Conservation (phyloP, 2,888 invertebrate species). For the Sycophila texana region DNA sequence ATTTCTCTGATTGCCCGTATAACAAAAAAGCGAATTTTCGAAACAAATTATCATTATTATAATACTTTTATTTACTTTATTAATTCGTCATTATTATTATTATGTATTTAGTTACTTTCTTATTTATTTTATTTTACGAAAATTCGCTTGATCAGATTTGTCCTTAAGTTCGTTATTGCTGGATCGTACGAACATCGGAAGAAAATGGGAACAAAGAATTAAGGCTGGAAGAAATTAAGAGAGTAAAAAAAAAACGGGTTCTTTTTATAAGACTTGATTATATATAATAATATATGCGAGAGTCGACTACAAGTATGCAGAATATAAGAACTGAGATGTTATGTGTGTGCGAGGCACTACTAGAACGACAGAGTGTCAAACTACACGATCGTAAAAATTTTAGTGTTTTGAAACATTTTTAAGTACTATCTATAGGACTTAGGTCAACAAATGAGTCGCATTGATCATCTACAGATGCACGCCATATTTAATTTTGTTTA, state of each 20-base stretch:
- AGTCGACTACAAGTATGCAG: constrained; percentile 10
- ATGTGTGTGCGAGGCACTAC: constrained; percentile 55
- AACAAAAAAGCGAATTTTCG: neutral
- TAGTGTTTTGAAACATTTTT: constrained; percentile 33
- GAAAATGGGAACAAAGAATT: constrained; percentile 9
- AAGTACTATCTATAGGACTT: neutral
- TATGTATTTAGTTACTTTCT: neutral
- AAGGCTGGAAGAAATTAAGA: neutral
- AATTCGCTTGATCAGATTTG: constrained; percentile 13
- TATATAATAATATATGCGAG: constrained; percentile 13
- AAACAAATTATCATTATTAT: neutral
- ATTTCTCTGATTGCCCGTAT: neutral
- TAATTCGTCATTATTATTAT: neutral
- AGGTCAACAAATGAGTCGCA: constrained; percentile 3
- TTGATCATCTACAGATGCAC: constrained; percentile 17
- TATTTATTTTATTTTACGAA: neutral
- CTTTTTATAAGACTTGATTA: neutral
- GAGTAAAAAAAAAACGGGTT: constrained; percentile 12
- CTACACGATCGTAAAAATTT: constrained; percentile 63
- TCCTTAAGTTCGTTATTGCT: constrained; percentile 10
- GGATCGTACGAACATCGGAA: constrained; percentile 11
- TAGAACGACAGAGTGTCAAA: constrained; percentile 48
- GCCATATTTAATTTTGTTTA: neutral
- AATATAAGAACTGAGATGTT: neutral
- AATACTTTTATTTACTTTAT: neutral